phyloP scores from a whole-genome alignment of 2,888 invertebrate species.

The Epinotia demarniana region DNA sequence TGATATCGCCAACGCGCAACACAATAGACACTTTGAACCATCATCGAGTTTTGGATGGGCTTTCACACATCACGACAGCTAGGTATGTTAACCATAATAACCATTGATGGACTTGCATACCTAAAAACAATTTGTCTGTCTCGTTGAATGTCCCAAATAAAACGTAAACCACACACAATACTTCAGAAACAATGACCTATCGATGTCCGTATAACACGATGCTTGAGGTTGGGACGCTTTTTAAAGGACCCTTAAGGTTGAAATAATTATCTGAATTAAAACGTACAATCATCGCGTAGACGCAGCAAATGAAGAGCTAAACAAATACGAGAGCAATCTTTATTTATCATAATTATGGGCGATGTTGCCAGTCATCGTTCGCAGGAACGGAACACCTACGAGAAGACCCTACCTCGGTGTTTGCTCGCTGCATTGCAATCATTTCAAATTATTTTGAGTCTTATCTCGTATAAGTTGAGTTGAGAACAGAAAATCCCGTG shows the following conservation, averaged over 20 bases:
- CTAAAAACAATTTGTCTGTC: not conserved
- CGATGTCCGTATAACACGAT: conserved; percentile 47
- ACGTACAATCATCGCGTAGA: conserved; percentile 57
- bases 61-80: not conserved
- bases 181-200: conserved; percentile 47
- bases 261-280: conserved; percentile 50
- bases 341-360: conserved; percentile 80
- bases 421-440: conserved; percentile 21
- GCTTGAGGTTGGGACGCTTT: conserved; percentile 25
- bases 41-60: not conserved
- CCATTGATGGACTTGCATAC: not conserved
- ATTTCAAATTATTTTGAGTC: conserved; percentile 51
- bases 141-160: conserved; percentile 5
- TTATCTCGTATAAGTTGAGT: conserved; percentile 44
- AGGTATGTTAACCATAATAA: not conserved
- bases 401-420: conserved; percentile 48
- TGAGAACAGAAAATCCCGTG: not conserved
- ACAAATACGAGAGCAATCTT: conserved; percentile 77
- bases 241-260: conserved; percentile 39
- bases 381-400: conserved; percentile 81
- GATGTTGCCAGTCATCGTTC: conserved; percentile 77
- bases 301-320: conserved; percentile 80
- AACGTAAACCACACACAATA: conserved; percentile 25
- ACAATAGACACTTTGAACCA: not conserved
- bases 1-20: not conserved